Evolutionary conservation across 2,888 invertebrate genomes (phyloP).

Genomic region (Diarsia dahlii): DNA sequence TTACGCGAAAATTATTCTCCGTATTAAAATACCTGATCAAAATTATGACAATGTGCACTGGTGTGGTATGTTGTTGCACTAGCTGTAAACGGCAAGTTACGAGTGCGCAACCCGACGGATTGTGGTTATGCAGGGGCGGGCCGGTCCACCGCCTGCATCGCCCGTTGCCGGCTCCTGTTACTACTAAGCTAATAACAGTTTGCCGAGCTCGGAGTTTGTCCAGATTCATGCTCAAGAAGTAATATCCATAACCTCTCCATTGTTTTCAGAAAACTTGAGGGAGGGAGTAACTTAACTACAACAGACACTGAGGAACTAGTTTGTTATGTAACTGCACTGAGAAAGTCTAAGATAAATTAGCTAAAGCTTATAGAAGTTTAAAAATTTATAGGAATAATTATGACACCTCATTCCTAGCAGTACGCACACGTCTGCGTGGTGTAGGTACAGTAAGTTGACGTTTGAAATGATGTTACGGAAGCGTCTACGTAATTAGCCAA

Average conservation of each 20-base stretch:
- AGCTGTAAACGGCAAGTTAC: slow-evolving; percentile 60
- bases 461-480: slow-evolving; percentile 83
- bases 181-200: slow-evolving; percentile 83
- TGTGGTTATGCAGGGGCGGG: slow-evolving; percentile 71
- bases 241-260: slow-evolving; percentile 51
- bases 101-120: slow-evolving; percentile 68
- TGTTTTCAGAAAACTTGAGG: slow-evolving; percentile 62
- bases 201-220: slow-evolving; percentile 72
- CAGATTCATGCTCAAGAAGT: slow-evolving; percentile 73
- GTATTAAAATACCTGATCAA: slow-evolving; percentile 23
- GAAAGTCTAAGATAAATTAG: slow-evolving; percentile 7
- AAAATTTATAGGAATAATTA: slow-evolving; percentile 15
- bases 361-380: background rate
- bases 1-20: slow-evolving; percentile 12
- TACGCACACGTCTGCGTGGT: slow-evolving; percentile 18
- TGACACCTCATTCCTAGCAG: slow-evolving; percentile 5
- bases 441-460: slow-evolving; percentile 76
- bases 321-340: background rate
- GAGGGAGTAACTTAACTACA: slow-evolving; percentile 34
- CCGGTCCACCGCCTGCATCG: slow-evolving; percentile 72
- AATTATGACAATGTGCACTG: slow-evolving; percentile 24
- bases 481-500: slow-evolving; percentile 88
- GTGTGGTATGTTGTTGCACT: slow-evolving; percentile 40
- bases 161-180: slow-evolving; percentile 73
- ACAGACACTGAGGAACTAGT: slow-evolving; percentile 15